Base-by-base conservation (phyloP, 2,797 vertebrate species). In the Centropyge bicolor region DNA sequence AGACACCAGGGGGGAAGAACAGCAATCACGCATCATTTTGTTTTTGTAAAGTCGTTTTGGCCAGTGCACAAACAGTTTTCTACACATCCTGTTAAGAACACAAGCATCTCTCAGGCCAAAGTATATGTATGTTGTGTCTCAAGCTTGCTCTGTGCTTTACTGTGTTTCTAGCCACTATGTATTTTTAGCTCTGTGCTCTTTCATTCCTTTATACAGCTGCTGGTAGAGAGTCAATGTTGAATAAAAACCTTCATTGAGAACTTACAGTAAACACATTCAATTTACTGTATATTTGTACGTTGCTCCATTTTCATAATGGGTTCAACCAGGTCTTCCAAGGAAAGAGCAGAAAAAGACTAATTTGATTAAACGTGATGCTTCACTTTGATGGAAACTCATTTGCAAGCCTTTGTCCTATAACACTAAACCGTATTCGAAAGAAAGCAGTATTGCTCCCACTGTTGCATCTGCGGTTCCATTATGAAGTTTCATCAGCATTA, bases 401-500 rank as follows among this genome's bases (percentile, higher is more conserved):
- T 63, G 51, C 38, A 59, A 49, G 4, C 14, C 2, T 56, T 35
- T 45, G 12, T 52, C 3, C 7, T 19, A 8, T 70, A 31, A 40
- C 46, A 35, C 11, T n/a, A 38, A 54, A 84, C 16, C 8, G 36
- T 49, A 52, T 22, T 71, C 45, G 3, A 63, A 67, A 57, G 17
- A 57, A 10, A 35, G 19, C 14, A 12, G 19, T 24, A 41, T 43
- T 80, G 76, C 24, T 57, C 3, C 19, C 57, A 54, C 13, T 56
- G 20, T 43, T 83, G 16, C 40, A 63, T 67, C 22, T 65, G 27
- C 54, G 24, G 8, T 20, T 59, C 19, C 16, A 31, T 76, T 46
- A 48, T 82, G 40, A 78, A 84, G 27, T 77, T 80, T 82, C 35
- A 66, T 86, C 51, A 57, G 69, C 57, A 69, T 70, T 67, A 57